A percentile compares a stretch with the other conserved stretches of the same genome.
Conservation (phyloP, 2,113 vertebrate species). For the Myodes glareolus region DNA sequence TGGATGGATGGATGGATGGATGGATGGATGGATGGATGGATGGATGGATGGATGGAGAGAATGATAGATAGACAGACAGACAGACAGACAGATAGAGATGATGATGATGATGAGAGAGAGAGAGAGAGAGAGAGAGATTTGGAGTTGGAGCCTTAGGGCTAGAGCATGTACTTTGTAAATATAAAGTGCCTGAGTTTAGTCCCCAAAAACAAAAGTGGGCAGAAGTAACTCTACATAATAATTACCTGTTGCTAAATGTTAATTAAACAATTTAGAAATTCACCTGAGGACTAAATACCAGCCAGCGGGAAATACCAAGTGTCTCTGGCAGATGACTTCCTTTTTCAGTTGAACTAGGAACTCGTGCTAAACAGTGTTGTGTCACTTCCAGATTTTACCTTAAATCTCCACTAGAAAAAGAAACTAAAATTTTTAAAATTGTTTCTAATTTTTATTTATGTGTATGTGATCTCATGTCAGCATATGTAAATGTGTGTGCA, state of each 20-base stretch:
- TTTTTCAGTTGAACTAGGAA: conserved; percentile 38
- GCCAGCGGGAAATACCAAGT: neutral
- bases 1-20: too few relatives aligned
- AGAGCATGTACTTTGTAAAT: neutral
- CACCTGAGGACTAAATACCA: neutral
- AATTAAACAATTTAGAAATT: neutral
- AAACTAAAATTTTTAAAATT: neutral
- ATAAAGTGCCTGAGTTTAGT: neutral
- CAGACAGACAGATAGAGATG: too few relatives aligned
- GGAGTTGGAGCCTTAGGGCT: neutral
- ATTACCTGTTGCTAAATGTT: neutral
- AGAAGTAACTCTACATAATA: neutral
- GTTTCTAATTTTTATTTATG: neutral
- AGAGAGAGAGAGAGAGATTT: too few relatives aligned
- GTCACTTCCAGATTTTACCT: conserved; percentile 53
- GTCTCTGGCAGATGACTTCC: conserved; percentile 34
- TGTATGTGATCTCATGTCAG: neutral
- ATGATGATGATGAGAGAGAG: too few relatives aligned
- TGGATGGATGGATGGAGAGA: too few relatives aligned
- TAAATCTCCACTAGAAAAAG: conserved; percentile 72
- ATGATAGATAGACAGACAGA: too few relatives aligned
- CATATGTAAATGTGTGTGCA: too few relatives aligned
- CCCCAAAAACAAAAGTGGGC: neutral
- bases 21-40: too few relatives aligned
- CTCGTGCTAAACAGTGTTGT: conserved; percentile 61